Evolutionary conservation across 2,797 vertebrate genomes (phyloP), one percentile per base, ranked within the genome.

Genomic region (Apogon talboti): DNA sequence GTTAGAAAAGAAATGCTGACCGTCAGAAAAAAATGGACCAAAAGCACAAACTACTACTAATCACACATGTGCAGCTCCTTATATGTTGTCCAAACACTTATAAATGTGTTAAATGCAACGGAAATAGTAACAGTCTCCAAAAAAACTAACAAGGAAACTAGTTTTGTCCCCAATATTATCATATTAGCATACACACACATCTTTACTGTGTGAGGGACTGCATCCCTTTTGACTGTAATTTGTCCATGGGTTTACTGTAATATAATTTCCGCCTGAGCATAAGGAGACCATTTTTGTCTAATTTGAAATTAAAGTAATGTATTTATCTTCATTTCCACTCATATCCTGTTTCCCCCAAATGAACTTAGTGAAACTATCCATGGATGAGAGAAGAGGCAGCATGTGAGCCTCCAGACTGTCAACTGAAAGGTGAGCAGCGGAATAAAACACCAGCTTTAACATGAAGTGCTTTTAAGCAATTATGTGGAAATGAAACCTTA

Each of bases 261-360:
- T 78, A 48, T 61, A 0, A 72, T 83, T 79, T 79, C 68, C 48
- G 4, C 55, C 43, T 12, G 40, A 53, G 55, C 71, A 79, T 4
- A 70, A 69, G 50, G 72, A 78, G 66, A 21, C 53, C 44, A 50
- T 48, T 80, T 18, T 51, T 3, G 6, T 46, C 37, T 48, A 19
- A 77, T 70, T 74, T 54, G 14, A 79, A 82, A 77, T 62, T 12
- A 61, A 78, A 70, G 7, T 72, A 74, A 83, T 84, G 55, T 55
- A 65, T 86, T 88, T 81, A 86, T 75, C 63, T 83, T 72, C 49
- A 79, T 72, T 73, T 59, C 3, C 0, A 24, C 58, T 76, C 61
- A 71, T 61, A 63, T 87, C 72, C 71, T 74, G 73, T 76, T 64
- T 69, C 70, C 50, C 50, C 45, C 47, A 66, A 74, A 86, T 74